Base-by-base conservation (phyloP, 2,797 vertebrate genomes). In the Denticeps clupeoides region DNA sequence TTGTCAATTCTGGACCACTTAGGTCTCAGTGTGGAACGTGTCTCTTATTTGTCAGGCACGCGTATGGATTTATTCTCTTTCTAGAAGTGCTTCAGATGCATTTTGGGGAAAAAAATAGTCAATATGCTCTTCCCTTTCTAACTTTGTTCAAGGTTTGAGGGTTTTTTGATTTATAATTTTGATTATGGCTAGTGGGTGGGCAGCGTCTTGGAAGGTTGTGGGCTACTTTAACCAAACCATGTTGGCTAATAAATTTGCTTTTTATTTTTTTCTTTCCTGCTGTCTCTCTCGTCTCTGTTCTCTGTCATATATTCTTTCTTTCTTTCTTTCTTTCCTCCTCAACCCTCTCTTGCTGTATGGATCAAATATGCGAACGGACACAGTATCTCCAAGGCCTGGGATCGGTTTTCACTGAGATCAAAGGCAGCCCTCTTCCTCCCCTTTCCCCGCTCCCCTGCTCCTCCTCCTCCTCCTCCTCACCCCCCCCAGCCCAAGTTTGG, bases 401-500 rank as follows among this genome's bases (percentile, higher is more conserved):
- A 80, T 82, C 78, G 51, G 77, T 80, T 84, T 81, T 82, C 79
- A 76, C 60, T 3, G 7, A 84, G 75, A 85, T 86, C 82, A 85
- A 82, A 84, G 82, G 73, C 72, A 67, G 67, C 70, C 68, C 74
- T 69, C 72, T 65, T 60, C 77, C 77, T 74, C 77, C 70, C 75
- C 77, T 78, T 74, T 73, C 71, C 74, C 70, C 74, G 72, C 71
- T 65, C 67, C 53, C 65, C 53, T 56, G 46, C 67, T 55, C 60
- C 59, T 42, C 22, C 16, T 16, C 16, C 27, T 59, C 58, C 70
- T 62, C 62, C 45, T 59, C 22, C 35, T 31, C 19, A 7, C 23
- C 7, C 40, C 55, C 41, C 35, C 38, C 38, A 44, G 67, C 72
- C 71, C 70, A 75, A 77, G 81, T 80, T 82, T 79, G 75, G 80